Base-by-base conservation (phyloP, 2,797 vertebrate species). In the Merluccius polli region DNA sequence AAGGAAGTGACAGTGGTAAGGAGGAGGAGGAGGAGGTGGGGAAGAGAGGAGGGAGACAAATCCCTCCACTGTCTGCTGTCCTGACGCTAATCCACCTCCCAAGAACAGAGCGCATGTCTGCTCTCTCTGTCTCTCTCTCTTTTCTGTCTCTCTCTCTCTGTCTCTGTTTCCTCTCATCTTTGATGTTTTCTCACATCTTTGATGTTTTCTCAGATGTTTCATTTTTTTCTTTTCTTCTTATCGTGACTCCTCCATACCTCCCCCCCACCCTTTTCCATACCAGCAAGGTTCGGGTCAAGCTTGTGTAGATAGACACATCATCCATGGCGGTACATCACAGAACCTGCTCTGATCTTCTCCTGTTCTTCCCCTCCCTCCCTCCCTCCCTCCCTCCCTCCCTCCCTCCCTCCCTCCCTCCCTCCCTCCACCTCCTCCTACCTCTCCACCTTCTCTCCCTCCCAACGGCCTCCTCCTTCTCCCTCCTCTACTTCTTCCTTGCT, bases 1-100 rank as follows among this genome's bases (percentile, higher is more conserved):
- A 33, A 70, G 68, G 30, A 18, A 32, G 29, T 0, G 15, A 31
- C 27, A 32, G 68, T 30, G 68, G 30, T 9, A 2, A 10, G 63
- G 63, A 29, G 27, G 70, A 36, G 24, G 59, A 30, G 77, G 75
- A 70, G 83, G 73, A 71, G 82, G 13, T 16, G 70, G 75, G 73
- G 78, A 76, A n/a, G n/a, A n/a, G n/a, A n/a, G n/a, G 72, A 82
- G 7, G 83, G 85, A 89, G 87, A 92, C 87, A 87, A 84, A 85
- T 87, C 83, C 83, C 35, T 77, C 85, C 84, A 87, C 86, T 90
- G 87, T 87, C 83, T 13, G 52, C 35, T 52, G 85, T 73, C 78
- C 79, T 89, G 89, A 93, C 82, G 87, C 79, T 90, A 89, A 93
- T 90, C 81, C 88, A 76, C 78, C 70, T 79, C 88, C 89, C 91